Base-by-base conservation (phyloP, 2,888 invertebrate species). In the Parnassius glacialis region DNA sequence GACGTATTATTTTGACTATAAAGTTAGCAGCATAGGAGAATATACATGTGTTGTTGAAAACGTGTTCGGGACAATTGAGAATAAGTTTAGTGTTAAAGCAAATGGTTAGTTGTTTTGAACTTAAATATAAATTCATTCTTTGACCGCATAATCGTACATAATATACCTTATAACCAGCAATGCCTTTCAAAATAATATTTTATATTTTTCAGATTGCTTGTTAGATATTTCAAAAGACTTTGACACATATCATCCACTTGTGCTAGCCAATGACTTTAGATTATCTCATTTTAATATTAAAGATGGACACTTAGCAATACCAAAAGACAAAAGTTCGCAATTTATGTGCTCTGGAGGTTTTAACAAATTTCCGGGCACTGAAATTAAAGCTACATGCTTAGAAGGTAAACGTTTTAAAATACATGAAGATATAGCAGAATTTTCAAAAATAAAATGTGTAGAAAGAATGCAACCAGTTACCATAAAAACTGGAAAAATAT, bases 201-300 rank as follows among this genome's bases (percentile, higher is more conserved):
- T 13, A 1, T 55, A 48, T 43, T 59, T 79, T 77, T 43, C 75
- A 85, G 84, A 78, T 66, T 85, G 84, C 58, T 52, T 72, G 11
- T 54, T 84, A 9, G 71, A 79, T 57, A 67, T 74, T 3, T 57
- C 67, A 44, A 56, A 65, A n/a, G 74, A 77, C 20, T 73, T 79
- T 9, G 56, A 64, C 9, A 61, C 50, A 11, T 68, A 73, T 5
- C 74, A 76, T 43, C 84, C 84, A 1, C 42, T 83, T 9, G 71
- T 83, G 59, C 7, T 71, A 5, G 59, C 64, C 3, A 25, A 59
- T 0, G 25, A 48, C 12, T 34, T 70, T 0, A 58, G 43, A 12
- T 71, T 75, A 66, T 68, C 75, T 10, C 2, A 51, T 25, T 55
- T 61, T 51, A n/a, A 58, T 41, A 54, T 59, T 41, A 47, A 20